phyloP scores from a whole-genome alignment of 2,888 invertebrate genomes.

The Drosophila merina region DNA sequence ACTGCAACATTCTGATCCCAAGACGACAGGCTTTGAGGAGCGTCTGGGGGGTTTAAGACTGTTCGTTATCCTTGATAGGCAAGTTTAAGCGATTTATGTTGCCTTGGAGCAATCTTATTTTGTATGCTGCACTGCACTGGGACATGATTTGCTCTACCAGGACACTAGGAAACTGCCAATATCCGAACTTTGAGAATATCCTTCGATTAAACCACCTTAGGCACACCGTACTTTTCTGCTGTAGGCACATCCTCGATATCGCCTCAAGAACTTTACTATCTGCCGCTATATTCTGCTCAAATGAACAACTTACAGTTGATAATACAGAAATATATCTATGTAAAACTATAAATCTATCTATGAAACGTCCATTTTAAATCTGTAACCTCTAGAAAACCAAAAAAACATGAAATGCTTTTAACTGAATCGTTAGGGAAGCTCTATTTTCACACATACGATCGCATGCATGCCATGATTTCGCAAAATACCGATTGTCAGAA shows the following conservation, averaged over 20 bases:
- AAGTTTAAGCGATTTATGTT: slow-evolving; percentile 34
- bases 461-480: slow-evolving; percentile 4
- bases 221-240: slow-evolving; percentile 26
- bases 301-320: slow-evolving; percentile 28
- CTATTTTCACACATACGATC: slow-evolving; percentile 29
- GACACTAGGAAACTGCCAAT: slow-evolving; percentile 42
- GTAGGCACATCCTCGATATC: slow-evolving; percentile 31
- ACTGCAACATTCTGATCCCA: slow-evolving; percentile 28
- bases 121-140: neutral
- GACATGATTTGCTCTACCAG: neutral
- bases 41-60: neutral
- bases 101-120: slow-evolving; percentile 2
- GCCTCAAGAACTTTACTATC: slow-evolving; percentile 37
- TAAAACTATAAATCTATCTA: slow-evolving; percentile 52
- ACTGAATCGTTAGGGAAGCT: slow-evolving; percentile 25
- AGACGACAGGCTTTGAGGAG: neutral
- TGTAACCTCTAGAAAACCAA: slow-evolving; percentile 26
- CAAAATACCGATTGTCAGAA: slow-evolving; percentile 7
- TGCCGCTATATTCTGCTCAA: slow-evolving; percentile 68
- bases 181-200: slow-evolving; percentile 14
- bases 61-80: slow-evolving; percentile 10
- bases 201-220: slow-evolving; percentile 32
- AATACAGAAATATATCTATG: slow-evolving; percentile 3
- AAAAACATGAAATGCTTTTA: slow-evolving; percentile 39
- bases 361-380: slow-evolving; percentile 75